These are phyloP conservation scores for Pantelozetes paolii DNA, from an alignment of 2,888 invertebrate genomes.

Conservation along the genomic window DNA sequence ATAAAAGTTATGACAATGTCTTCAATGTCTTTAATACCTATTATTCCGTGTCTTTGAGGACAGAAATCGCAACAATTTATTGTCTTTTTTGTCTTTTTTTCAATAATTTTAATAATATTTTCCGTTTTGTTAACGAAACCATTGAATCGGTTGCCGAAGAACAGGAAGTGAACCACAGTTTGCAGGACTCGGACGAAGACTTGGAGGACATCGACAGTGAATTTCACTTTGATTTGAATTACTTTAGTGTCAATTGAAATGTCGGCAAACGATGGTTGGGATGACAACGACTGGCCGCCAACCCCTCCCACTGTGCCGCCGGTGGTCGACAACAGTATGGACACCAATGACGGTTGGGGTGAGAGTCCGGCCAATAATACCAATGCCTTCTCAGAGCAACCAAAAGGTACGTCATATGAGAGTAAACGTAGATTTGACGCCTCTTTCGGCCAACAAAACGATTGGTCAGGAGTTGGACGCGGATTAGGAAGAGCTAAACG, in stretches of 20 bases:
- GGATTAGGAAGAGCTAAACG: constrained; percentile 27
- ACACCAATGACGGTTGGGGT: not conserved
- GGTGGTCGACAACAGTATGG: not conserved
- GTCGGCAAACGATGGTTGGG: constrained; percentile 7
- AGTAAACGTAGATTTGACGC: constrained; percentile 25
- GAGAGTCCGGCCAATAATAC: not conserved
- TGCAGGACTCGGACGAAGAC: not conserved
- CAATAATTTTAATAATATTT: not conserved
- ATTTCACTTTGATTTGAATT: constrained; percentile 2
- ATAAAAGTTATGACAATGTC: not conserved
- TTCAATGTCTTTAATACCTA: not conserved
- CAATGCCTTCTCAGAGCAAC: not conserved
- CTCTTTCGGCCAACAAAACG: not conserved
- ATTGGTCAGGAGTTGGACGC: constrained; percentile 26
- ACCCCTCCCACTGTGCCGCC: not conserved
- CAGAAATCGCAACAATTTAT: constrained; percentile 2
- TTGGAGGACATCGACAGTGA: no score
- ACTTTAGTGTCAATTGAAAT: constrained; percentile 3
- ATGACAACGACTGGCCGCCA: not conserved
- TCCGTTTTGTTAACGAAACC: not conserved
- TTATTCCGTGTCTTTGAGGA: constrained; percentile 18
- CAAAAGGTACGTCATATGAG: constrained; percentile 11
- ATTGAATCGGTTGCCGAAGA: not conserved
- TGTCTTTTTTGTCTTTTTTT: not conserved
- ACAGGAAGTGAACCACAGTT: not conserved